These are phyloP conservation scores for Olivierus martensii DNA, from an alignment of 1,140 invertebrate species.

Conservation along the genomic window DNA sequence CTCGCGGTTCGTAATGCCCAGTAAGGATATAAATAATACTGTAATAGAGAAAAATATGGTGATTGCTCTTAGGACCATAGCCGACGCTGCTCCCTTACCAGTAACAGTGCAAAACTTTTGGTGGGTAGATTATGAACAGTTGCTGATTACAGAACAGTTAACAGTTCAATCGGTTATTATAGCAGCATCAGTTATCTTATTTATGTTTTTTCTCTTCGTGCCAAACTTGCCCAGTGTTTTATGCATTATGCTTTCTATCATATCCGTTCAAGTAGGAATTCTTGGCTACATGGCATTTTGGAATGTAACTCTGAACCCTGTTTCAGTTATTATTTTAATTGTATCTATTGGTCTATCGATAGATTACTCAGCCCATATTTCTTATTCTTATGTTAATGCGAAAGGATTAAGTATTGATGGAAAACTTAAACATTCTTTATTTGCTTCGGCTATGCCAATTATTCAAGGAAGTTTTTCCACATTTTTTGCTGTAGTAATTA, in stretches of 20 bases:
- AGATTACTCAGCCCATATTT: constrained; percentile 92
- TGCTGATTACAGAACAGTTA: constrained; percentile 76
- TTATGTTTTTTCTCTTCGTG: constrained; percentile 88
- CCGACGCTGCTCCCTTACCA: constrained; percentile 57
- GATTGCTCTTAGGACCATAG: constrained; percentile 52
- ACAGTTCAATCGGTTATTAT: constrained; percentile 84
- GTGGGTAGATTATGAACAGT: constrained; percentile 88
- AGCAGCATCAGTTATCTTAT: constrained; percentile 87
- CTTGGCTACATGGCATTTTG: constrained; percentile 92
- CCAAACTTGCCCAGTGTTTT: constrained; percentile 82
- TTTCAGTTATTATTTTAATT: constrained; percentile 96
- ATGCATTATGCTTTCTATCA: constrained; percentile 87
- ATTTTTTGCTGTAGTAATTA: constrained; percentile 69
- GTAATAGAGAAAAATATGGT: too few species aligned
- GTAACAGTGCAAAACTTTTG: constrained; percentile 85
- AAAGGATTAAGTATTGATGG: constrained; percentile 34
- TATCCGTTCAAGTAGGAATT: constrained; percentile 86
- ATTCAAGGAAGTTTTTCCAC: constrained; percentile 91
- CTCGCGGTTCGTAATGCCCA: too few species aligned
- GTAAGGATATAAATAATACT: too few species aligned
- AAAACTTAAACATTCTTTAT: constrained; percentile 67
- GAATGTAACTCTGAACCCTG: constrained; percentile 86
- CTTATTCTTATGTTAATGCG: constrained; percentile 78
- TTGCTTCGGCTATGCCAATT: constrained; percentile 79
- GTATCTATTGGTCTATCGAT: constrained; percentile 98